Conservation (phyloP, 2,797 vertebrate species). For the Mastacembelus armatus region DNA sequence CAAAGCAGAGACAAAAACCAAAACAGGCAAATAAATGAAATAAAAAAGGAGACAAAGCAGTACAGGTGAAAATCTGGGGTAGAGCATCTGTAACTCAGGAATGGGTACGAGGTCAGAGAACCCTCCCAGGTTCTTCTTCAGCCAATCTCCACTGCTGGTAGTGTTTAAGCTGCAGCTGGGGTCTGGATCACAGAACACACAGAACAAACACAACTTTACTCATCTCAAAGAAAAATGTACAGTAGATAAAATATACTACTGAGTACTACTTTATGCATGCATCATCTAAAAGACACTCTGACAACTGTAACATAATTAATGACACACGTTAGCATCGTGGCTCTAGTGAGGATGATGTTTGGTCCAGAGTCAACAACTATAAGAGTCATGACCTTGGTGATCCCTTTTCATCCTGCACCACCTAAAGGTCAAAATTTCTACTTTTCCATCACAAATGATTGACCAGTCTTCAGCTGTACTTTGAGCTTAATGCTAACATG, state of each 20-base stretch:
- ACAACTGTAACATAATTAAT: too few species aligned
- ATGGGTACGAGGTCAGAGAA: conserved; percentile 69
- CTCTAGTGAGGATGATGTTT: too few species aligned
- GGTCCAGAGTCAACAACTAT: too few species aligned
- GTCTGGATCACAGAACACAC: conserved; percentile 59
- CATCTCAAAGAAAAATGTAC: neutral
- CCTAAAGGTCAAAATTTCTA: too few species aligned
- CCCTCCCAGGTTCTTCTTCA: conserved; percentile 73
- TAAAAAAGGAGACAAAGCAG: neutral
- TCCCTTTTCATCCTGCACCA: too few species aligned
- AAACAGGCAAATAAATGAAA: neutral
- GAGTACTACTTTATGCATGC: too few species aligned
- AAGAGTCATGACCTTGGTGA: too few species aligned
- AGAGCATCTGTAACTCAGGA: conserved; percentile 60
- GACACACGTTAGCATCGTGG: too few species aligned
- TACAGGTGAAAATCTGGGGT: conserved; percentile 71
- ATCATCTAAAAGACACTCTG: too few species aligned
- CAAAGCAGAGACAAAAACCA: neutral
- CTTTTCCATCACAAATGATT: too few species aligned
- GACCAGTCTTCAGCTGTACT: too few species aligned
- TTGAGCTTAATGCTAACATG: too few species aligned
- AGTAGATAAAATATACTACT: neutral
- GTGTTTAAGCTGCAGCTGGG: conserved; percentile 59
- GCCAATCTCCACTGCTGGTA: conserved; percentile 72
- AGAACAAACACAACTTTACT: neutral